Conservation (phyloP, 1,140 invertebrate species). For the Plectus sambesii region DNA sequence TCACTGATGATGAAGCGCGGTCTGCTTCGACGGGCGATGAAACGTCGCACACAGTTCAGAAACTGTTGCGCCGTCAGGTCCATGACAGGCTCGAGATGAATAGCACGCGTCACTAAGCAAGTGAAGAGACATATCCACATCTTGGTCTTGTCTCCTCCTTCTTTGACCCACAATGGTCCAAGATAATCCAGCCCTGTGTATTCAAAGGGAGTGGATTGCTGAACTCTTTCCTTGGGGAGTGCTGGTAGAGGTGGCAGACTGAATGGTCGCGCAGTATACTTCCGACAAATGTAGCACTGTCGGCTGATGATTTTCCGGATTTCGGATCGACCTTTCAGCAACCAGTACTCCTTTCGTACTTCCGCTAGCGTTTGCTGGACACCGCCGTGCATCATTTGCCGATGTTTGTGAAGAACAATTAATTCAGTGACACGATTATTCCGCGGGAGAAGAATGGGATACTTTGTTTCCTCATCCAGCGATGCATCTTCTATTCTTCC, state of each 20-base stretch:
- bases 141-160: slow-evolving; percentile 26
- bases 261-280: slow-evolving; percentile 3
- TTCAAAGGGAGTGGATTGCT: slow-evolving; percentile 33
- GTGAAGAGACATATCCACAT: slow-evolving; percentile 46
- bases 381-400: slow-evolving; percentile 2
- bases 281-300: slow-evolving; percentile 2
- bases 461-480: slow-evolving; percentile 4
- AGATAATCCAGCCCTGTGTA: slow-evolving; percentile 46
- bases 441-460: slow-evolving; percentile 4
- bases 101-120: slow-evolving; percentile 45
- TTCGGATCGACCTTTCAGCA: neutral
- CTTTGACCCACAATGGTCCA: slow-evolving; percentile 44
- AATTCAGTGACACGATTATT: slow-evolving; percentile 7
- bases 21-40: slow-evolving; percentile 39
- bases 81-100: slow-evolving; percentile 47
- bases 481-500: slow-evolving; percentile 11
- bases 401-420: slow-evolving; percentile 1
- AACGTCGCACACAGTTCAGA: slow-evolving; percentile 35
- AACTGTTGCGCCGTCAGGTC: slow-evolving; percentile 36
- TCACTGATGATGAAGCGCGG: slow-evolving; percentile 42
- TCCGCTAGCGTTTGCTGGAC: slow-evolving; percentile 2
- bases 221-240: slow-evolving; percentile 10
- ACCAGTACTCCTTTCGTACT: slow-evolving; percentile 12
- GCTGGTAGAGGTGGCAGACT: slow-evolving; percentile 1
- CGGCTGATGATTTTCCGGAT: slow-evolving; percentile 5